Base-by-base conservation (phyloP, 2,797 vertebrate species). In the Sparidentex hasta region DNA sequence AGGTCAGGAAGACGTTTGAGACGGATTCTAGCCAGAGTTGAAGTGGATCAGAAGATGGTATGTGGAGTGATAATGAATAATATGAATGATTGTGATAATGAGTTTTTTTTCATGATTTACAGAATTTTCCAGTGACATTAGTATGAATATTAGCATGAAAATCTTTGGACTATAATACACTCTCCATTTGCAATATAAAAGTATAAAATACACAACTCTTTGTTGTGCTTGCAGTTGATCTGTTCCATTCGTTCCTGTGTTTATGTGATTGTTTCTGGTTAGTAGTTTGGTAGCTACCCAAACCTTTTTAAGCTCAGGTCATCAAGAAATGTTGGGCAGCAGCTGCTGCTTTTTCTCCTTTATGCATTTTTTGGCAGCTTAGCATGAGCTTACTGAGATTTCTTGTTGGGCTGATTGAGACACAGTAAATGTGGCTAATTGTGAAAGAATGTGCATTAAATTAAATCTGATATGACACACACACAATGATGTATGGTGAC, bases 391-490 rank as follows among this genome's bases (percentile, higher is more conserved):
- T 21, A 8, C 7, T 23, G n/a, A 23, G 20, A 55, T 50, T 23
- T 55, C 18, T 43, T 41, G 18, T 50, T 14, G 1, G 13, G 14
- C 51, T 43, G 33, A 57, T 57, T 23, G 21, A 33, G 29, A 55
- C 23, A 13, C 13, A 33, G 41, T 47, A 25, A 50, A 44, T 75
- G 47, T 55, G 38, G 25, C 20, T 25, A 23, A 44, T 17, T 25
- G 12, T 47, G 17, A 43, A 79, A 78, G 33, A 66, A 59, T 65
- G 20, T 62, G 44, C 71, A 51, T 77, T 12, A 11, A 65, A 68
- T 74, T 21, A 7, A 27, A 50, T 79, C 33, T 54, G 25, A 50
- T 47, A 23, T 23, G 58, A 21, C 6, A 20, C 44, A 48, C 9
- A 13, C 18, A n/a, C 38, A 18, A 12, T 21, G 44, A 58, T 61